phyloP scores from a whole-genome alignment of 1,140 invertebrate species.

The Papilio xuthus region DNA sequence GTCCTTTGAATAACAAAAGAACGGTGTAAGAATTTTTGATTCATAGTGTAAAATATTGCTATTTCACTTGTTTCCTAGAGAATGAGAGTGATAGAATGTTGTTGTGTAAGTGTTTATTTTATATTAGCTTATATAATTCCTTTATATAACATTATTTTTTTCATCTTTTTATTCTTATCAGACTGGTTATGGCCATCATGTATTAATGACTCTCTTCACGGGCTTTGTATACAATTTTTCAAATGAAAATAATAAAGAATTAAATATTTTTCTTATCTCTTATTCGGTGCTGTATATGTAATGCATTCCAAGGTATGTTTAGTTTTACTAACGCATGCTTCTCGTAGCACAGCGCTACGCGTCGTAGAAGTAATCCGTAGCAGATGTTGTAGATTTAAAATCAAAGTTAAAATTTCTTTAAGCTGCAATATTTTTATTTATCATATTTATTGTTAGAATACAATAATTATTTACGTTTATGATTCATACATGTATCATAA shows the following conservation, averaged over 20 bases:
- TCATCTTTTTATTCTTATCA: too few relatives aligned
- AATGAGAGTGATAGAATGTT: not conserved
- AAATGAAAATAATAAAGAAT: too few relatives aligned
- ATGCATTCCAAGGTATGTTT: not conserved
- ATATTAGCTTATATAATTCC: not conserved
- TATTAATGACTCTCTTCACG: too few relatives aligned
- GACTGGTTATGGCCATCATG: too few relatives aligned
- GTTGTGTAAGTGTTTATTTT: not conserved
- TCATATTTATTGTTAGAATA: not conserved
- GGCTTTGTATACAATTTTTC: too few relatives aligned
- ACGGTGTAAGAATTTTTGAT: not conserved
- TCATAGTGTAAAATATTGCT: not conserved
- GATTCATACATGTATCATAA: too few relatives aligned
- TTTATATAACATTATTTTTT: not conserved
- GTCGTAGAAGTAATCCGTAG: not conserved
- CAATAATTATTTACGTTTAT: too few relatives aligned
- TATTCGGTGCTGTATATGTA: not conserved
- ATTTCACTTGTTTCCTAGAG: too few relatives aligned
- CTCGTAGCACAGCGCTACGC: conserved; percentile 3
- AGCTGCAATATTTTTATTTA: not conserved
- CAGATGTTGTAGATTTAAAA: not conserved
- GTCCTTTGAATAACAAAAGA: conserved; percentile 18
- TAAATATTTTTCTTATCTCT: too few relatives aligned
- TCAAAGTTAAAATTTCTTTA: not conserved
- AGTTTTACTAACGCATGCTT: too few relatives aligned